These are phyloP conservation scores for Pedicia rivosa DNA, from an alignment of 2,888 invertebrate genomes.

Conservation along the genomic window DNA sequence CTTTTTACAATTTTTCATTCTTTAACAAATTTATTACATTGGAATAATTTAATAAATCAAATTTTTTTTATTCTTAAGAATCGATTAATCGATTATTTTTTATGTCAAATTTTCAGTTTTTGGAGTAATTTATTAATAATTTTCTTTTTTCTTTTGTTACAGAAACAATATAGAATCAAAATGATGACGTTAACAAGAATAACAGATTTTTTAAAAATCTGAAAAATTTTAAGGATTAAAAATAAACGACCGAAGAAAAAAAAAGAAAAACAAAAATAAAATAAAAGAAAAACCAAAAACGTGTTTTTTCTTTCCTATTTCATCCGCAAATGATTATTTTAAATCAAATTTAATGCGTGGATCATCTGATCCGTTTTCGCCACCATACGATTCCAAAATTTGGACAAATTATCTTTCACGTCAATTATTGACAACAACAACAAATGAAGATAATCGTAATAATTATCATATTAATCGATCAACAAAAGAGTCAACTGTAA, in stretches of 20 bases:
- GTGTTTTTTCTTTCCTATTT: too few relatives aligned
- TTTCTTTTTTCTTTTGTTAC: too few relatives aligned
- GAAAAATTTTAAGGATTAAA: not conserved
- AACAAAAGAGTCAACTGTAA: not conserved
- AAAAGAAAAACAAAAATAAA: not conserved
- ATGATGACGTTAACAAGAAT: not conserved
- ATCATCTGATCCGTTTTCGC: slow-evolving; percentile 6
- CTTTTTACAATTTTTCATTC: too few relatives aligned
- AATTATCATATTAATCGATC: not conserved
- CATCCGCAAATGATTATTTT: too few relatives aligned
- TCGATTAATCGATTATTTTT: too few relatives aligned
- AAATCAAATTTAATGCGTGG: slow-evolving; percentile 6
- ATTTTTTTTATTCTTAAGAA: too few relatives aligned
- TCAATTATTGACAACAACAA: not conserved
- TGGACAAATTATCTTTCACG: slow-evolving; percentile 5
- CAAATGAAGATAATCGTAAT: slow-evolving; percentile 2
- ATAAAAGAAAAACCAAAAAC: not conserved
- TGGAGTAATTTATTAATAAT: too few relatives aligned
- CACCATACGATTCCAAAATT: slow-evolving; percentile 5
- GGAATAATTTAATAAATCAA: too few relatives aligned
- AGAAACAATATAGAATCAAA: not conserved
- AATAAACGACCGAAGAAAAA: not conserved
- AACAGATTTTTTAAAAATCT: not conserved
- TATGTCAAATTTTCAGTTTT: too few relatives aligned
- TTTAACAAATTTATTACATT: too few relatives aligned